A percentile compares a stretch with the other conserved stretches of the same genome.
phyloP scores from a whole-genome alignment of 1,140 invertebrate species.

The Xylocopa sonorina region DNA sequence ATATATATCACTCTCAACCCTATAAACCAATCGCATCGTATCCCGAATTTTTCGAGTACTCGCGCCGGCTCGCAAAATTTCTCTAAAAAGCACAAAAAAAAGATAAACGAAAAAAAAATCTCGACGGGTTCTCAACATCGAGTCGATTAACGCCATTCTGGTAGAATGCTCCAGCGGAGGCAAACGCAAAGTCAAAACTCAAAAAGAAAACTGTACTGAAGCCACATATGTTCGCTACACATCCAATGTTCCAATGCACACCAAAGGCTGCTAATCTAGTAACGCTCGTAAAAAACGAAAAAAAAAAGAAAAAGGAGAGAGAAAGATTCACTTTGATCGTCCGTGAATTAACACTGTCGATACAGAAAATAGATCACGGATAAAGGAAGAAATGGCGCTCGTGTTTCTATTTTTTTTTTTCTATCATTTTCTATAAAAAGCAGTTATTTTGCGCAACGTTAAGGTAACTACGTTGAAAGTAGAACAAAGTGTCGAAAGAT shows the following conservation, averaged over 20 bases:
- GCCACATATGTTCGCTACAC: slow-evolving; percentile 60
- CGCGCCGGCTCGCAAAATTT: not conserved
- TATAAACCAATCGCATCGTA: not conserved
- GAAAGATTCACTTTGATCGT: not conserved
- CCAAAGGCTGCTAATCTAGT: slow-evolving; percentile 52
- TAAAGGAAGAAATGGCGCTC: not conserved
- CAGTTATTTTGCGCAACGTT: slow-evolving; percentile 29
- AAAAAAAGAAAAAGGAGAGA: slow-evolving; percentile 12
- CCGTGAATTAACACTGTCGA: not conserved
- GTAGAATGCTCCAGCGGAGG: slow-evolving; percentile 42
- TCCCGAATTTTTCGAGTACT: slow-evolving; percentile 14
- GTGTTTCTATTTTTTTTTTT: not conserved
- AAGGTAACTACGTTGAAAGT: slow-evolving; percentile 4
- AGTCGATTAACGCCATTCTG: not conserved
- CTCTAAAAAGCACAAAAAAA: not conserved
- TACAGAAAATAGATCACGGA: not conserved
- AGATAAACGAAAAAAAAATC: not conserved
- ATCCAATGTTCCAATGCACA: slow-evolving; percentile 61
- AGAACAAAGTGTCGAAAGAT: not conserved
- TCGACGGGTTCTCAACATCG: not conserved
- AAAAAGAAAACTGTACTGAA: slow-evolving; percentile 59
- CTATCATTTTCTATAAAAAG: slow-evolving; percentile 8
- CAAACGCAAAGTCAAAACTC: slow-evolving; percentile 42
- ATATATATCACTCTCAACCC: too few relatives aligned
- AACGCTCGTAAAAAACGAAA: slow-evolving; percentile 3